Evolutionary conservation across 2,797 vertebrate genomes (phyloP).

Genomic region (Heterohyrax brucei): DNA sequence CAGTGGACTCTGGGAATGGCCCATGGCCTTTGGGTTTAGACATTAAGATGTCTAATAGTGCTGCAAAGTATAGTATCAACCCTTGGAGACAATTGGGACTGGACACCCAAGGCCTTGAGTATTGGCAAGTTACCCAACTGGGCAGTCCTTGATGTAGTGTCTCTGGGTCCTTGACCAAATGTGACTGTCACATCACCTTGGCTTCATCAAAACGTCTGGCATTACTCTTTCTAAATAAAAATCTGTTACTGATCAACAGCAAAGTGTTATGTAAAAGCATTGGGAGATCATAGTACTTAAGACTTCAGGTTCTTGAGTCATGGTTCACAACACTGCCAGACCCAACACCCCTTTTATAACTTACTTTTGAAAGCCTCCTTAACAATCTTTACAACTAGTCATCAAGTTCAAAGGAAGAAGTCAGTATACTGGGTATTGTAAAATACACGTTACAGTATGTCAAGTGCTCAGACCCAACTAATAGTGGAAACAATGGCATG

Average conservation of each 20-base stretch:
- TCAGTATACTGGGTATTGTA: neutral
- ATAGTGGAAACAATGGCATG: neutral
- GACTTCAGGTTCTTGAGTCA: neutral
- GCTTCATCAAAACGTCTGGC: neutral
- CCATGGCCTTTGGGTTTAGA: neutral
- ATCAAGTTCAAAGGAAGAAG: neutral
- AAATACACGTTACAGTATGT: neutral
- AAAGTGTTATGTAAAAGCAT: neutral
- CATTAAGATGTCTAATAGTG: neutral
- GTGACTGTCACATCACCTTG: neutral
- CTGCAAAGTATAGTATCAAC: too few species aligned
- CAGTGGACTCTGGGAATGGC: neutral
- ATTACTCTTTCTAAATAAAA: slow-evolving; percentile 24
- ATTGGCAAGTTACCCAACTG: neutral
- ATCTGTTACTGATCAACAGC: neutral
- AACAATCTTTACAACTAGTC: neutral
- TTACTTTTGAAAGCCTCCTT: neutral
- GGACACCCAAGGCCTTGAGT: neutral
- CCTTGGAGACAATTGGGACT: neutral
- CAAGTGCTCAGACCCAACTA: neutral
- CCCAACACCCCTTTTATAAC: neutral
- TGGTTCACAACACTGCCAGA: neutral
- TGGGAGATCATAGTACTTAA: neutral
- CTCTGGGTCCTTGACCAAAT: neutral
- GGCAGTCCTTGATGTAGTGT: neutral